Conservation (phyloP, 2,888 invertebrate species). For the Drosophila helvetica region DNA sequence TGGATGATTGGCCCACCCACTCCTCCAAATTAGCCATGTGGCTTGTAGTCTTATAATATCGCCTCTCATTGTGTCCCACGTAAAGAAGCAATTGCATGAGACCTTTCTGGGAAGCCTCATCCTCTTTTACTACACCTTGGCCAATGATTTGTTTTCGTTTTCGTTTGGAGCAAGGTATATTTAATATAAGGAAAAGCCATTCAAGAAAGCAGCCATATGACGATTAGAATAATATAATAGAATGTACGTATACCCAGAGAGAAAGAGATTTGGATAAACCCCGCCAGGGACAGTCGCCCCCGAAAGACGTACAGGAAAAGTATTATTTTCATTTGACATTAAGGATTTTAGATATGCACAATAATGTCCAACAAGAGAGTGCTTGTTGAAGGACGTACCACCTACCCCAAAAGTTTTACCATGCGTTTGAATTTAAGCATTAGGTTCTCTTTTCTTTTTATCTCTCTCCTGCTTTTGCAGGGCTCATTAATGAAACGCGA, state of each 20-base stretch:
- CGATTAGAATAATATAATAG: too few species aligned
- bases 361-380: too few species aligned
- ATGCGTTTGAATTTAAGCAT: too few species aligned
- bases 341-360: too few species aligned
- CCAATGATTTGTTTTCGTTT: conserved; percentile 20
- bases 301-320: too few species aligned
- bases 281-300: too few species aligned
- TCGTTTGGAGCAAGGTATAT: conserved; percentile 3
- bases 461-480: conserved; percentile 9
- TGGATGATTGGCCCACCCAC: background rate
- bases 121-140: background rate
- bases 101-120: background rate
- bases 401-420: too few species aligned
- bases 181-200: background rate
- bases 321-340: too few species aligned
- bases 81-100: background rate
- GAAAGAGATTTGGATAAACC: too few species aligned
- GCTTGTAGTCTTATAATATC: background rate
- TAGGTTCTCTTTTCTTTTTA: conserved; percentile 6
- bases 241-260: too few species aligned
- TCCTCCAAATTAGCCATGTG: background rate
- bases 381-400: too few species aligned
- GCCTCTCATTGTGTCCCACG: background rate
- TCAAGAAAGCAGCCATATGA: background rate
- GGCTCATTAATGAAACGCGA: conserved; percentile 1